Conservation (phyloP, 2,888 invertebrate genomes). For the Eurois occulta region DNA sequence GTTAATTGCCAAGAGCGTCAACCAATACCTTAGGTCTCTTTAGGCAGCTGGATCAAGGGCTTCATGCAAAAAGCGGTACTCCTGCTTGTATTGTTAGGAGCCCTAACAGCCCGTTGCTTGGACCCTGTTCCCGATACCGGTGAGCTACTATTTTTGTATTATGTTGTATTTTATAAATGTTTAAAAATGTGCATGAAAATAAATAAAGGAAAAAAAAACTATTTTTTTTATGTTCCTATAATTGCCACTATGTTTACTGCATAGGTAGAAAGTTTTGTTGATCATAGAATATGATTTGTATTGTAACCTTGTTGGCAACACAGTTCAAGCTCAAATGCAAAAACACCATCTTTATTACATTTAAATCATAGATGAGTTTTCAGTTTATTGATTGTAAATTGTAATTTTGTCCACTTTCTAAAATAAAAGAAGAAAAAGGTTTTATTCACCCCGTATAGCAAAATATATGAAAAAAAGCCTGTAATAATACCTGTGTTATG, state of each 20-base stretch:
- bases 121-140: not conserved
- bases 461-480: not conserved
- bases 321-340: slow-evolving; percentile 12
- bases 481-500: not conserved
- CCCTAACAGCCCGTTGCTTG: not conserved
- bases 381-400: not conserved
- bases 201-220: not conserved
- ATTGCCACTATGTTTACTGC: not conserved
- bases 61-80: not conserved
- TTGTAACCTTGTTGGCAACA: slow-evolving; percentile 14
- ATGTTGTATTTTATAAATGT: not conserved
- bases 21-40: not conserved
- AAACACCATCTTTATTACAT: not conserved
- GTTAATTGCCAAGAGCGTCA: not conserved
- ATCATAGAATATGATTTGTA: slow-evolving; percentile 10
- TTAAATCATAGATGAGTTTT: not conserved
- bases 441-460: not conserved
- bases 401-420: not conserved
- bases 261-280: slow-evolving; percentile 26
- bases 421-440: not conserved
- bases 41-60: not conserved
- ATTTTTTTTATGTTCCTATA: not conserved
- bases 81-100: not conserved
- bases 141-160: not conserved
- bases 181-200: not conserved